phyloP scores from a whole-genome alignment of 2,113 vertebrate genomes.

The Danio rerio region GRCz12tu NC_133193.1:24680501-24681000 shows the following conservation, averaged over 20 bases:
- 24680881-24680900: not conserved
- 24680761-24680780: slow-evolving; percentile 57
- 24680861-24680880: slow-evolving; percentile 14
- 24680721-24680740: slow-evolving; percentile 62
- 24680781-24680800: slow-evolving; percentile 53
- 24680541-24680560: slow-evolving; percentile 7
- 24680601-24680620: slow-evolving; percentile 48
- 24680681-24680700: slow-evolving; percentile 53
- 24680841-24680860: slow-evolving; percentile 46
- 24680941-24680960: not conserved
- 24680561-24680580: not conserved
- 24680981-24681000: not conserved
- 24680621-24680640: slow-evolving; percentile 57
- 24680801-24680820: slow-evolving; percentile 60
- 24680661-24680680: slow-evolving; percentile 59
- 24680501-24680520: not conserved
- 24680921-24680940: not conserved
- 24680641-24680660: slow-evolving; percentile 53
- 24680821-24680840: slow-evolving; percentile 57
- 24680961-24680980: slow-evolving; percentile 1
- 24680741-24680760: slow-evolving; percentile 54
- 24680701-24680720: slow-evolving; percentile 56
- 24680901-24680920: not conserved
- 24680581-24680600: slow-evolving; percentile 30
- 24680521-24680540: not conserved